These are phyloP conservation scores for Mellivora capensis DNA, from an alignment of 2,113 vertebrate species.

Conservation along the genomic window DNA sequence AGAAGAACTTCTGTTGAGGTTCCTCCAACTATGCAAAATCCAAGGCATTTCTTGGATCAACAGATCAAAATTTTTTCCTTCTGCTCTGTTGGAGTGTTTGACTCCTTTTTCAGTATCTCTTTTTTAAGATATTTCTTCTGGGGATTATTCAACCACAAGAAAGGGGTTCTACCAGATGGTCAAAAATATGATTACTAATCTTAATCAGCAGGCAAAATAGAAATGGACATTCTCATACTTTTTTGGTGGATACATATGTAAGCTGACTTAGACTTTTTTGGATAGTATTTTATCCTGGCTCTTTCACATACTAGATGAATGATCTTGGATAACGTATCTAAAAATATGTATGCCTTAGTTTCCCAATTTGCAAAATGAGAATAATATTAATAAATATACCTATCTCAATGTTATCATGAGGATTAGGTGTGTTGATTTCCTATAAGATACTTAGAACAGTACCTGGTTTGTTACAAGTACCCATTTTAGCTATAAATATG, in stretches of 20 bases:
- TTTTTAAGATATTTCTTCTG: neutral
- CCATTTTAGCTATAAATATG: neutral
- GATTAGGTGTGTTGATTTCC: neutral
- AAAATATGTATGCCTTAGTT: neutral
- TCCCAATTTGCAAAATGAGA: neutral
- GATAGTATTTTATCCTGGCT: neutral
- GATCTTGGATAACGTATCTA: neutral
- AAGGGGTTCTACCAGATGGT: neutral
- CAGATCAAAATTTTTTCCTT: neutral
- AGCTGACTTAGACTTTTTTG: neutral
- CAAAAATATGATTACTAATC: neutral
- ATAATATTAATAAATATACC: neutral
- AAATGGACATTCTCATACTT: neutral
- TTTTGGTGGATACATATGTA: neutral
- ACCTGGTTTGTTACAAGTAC: neutral
- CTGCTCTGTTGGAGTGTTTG: neutral
- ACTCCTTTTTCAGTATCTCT: neutral
- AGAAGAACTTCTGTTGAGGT: neutral
- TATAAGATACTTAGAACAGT: neutral
- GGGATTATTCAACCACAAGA: neutral
- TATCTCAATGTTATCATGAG: neutral
- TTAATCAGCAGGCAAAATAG: neutral
- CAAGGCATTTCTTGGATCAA: slow-evolving; percentile 2
- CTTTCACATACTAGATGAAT: neutral
- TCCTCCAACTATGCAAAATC: neutral